Base-by-base conservation (phyloP, 2,888 invertebrate genomes). In the Dasysyrphus albostriatus region DNA sequence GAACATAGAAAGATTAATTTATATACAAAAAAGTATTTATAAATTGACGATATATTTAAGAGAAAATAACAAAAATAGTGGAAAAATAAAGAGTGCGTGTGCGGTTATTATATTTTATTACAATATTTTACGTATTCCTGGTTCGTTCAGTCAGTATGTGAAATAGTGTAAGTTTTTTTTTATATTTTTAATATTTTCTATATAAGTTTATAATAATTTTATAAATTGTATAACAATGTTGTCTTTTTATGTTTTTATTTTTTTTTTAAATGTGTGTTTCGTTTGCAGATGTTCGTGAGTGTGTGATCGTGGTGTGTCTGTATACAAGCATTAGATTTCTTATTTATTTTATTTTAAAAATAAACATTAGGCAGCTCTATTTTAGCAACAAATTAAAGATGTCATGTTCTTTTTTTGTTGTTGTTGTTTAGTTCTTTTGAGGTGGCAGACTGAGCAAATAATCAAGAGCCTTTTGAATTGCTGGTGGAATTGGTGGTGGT, bases 401-500 rank as follows among this genome's bases (percentile, higher is more conserved):
- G 10, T 49, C 14, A 54, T 2, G 9, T 24, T 24, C 24, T 24
- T 24, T 24, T 24, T 24, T 24, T 3, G 1, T 24, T 29, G 24
- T 24, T 3, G 1, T 24, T 29, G 24, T 6, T 59, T 81, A 59
- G 63, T 74, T 73, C 84, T 77, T 93, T 24, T 91, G 88, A 80
- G 95, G 94, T 49, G 95, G 95, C 82, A 95, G 93, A 4, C 95
- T 94, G 14, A 95, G 95, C 87, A 95, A 93, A 92, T 94, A 96
- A 90, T 96, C 96, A 51, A 96, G 93, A 39, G 96, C 96, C 92
- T 95, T 95, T 91, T 95, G 95, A 89, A 96, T 96, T 91, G 95
- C 95, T 90, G 95, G 95, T 78, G 96, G 96, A 84, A 95, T 95
- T 88, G 96, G 96, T n/a, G 96, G 96, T 12, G 96, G 95, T 12